phyloP scores from a whole-genome alignment of 2,888 invertebrate species.

The Smittia sp. region DNA sequence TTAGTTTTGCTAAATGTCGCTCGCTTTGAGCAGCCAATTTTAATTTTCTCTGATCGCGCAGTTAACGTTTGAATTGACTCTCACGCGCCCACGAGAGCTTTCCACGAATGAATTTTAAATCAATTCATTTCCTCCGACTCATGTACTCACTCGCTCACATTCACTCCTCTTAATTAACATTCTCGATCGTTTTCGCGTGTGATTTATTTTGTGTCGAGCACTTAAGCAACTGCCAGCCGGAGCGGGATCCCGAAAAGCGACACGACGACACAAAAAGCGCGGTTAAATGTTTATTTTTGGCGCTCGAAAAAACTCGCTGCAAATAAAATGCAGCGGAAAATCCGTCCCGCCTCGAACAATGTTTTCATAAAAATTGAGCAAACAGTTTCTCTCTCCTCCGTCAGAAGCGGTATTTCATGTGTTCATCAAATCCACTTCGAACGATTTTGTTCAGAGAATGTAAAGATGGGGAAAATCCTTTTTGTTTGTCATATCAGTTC shows the following conservation, averaged over 20 bases:
- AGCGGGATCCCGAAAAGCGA: background rate
- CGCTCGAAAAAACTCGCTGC: constrained; percentile 19
- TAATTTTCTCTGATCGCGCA: background rate
- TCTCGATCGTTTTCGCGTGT: constrained; percentile 25
- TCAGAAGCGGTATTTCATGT: background rate
- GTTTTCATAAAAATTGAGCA: background rate
- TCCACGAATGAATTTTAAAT: background rate
- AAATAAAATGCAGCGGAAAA: constrained; percentile 36
- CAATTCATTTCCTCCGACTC: background rate
- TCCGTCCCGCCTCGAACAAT: background rate
- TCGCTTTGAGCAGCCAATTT: background rate
- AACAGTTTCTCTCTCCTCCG: background rate
- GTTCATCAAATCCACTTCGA: constrained; percentile 10
- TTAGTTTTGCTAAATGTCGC: background rate
- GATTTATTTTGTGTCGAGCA: constrained; percentile 34
- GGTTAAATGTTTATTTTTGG: constrained; percentile 22
- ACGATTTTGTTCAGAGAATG: background rate
- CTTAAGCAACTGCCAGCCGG: constrained; percentile 35
- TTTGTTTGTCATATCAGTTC: constrained; percentile 28
- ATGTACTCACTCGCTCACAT: background rate
- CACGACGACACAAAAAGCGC: background rate
- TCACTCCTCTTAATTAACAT: constrained; percentile 36
- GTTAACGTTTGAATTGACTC: background rate
- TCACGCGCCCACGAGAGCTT: background rate
- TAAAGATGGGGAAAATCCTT: background rate